phyloP scores from a whole-genome alignment of 92 coral and sea anemone species.

The Porites lobata region DNA sequence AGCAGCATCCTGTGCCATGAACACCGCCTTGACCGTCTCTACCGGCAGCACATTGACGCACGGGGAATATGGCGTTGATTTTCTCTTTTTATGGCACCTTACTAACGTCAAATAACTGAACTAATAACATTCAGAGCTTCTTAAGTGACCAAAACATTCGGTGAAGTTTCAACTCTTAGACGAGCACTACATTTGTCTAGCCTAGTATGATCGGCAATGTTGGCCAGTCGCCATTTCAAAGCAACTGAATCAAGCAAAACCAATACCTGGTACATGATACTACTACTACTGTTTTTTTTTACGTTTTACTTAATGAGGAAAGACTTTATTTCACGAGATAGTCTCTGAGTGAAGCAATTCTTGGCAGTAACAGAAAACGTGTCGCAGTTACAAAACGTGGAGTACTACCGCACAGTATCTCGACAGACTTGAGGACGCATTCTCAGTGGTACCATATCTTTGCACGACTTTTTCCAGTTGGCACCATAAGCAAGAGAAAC shows the following conservation, averaged over 20 bases:
- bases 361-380: neutral
- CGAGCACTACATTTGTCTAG: no score
- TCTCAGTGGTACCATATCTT: constrained; percentile 52
- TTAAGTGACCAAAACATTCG: neutral
- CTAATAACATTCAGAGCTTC: neutral
- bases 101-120: neutral
- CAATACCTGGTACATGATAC: no score
- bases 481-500: constrained; percentile 45
- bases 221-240: neutral
- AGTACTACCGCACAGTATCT: constrained; percentile 43
- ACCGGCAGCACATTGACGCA: no score
- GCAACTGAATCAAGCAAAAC: neutral
- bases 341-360: neutral
- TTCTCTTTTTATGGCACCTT: neutral
- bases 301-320: no score
- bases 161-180: no score
- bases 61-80: neutral
- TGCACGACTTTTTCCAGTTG: constrained; percentile 47
- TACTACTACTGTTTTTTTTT: neutral
- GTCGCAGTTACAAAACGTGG: constrained; percentile 1
- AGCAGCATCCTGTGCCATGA: no score
- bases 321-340: neutral
- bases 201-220: no score
- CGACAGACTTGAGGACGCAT: constrained; percentile 58
- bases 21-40: no score